Percentiles rank a stretch among this genome's conserved stretches.
phyloP scores from a whole-genome alignment of 2,113 vertebrate species.

The Myanophis thanlyinensis region DNA sequence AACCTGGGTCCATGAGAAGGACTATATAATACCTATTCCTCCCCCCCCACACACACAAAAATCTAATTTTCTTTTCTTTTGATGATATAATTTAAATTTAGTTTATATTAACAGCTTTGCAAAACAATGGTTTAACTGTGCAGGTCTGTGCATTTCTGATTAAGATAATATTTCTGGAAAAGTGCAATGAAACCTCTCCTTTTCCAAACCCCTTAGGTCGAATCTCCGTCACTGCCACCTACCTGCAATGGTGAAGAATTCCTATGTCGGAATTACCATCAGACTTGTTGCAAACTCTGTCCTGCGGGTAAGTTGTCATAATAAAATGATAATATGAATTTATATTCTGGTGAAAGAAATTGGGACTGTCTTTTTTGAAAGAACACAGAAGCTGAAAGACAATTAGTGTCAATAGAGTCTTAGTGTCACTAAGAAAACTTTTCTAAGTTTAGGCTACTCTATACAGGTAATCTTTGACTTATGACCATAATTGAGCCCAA shows the following conservation, averaged over 20 bases:
- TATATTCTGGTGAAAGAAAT: not conserved
- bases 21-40: too few relatives aligned
- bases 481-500: not conserved
- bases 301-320: slow-evolving; percentile 10
- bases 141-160: not conserved
- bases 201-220: not conserved
- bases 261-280: too few relatives aligned
- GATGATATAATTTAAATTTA: not conserved
- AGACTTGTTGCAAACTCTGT: not conserved
- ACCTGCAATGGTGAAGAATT: not conserved
- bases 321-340: not conserved
- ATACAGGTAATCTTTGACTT: not conserved
- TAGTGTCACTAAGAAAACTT: not conserved
- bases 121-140: not conserved
- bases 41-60: too few relatives aligned
- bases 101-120: not conserved
- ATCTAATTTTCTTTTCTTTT: not conserved
- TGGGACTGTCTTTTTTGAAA: not conserved
- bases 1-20: too few relatives aligned
- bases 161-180: not conserved
- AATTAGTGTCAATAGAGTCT: not conserved
- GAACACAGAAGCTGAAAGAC: not conserved
- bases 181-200: not conserved
- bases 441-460: not conserved
- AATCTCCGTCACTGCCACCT: not conserved